Conservation (phyloP, 2,888 invertebrate species). For the Andrena bucephala region DNA sequence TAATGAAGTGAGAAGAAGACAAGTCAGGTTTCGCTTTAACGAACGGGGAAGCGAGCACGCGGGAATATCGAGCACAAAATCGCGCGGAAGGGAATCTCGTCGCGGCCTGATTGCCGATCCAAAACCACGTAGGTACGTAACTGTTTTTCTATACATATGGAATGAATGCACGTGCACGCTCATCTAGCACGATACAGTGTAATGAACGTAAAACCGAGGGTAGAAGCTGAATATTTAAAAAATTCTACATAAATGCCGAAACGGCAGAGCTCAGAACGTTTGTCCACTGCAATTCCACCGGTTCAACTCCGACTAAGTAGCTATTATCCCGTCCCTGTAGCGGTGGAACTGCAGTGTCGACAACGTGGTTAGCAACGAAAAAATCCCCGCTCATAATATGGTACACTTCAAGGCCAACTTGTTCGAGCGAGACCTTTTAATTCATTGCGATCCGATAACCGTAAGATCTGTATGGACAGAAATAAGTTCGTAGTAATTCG, state of each 20-base stretch:
- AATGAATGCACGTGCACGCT: constrained; percentile 54
- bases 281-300: background rate
- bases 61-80: background rate
- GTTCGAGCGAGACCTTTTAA: constrained; percentile 25
- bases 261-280: constrained; percentile 12
- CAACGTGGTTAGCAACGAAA: constrained; percentile 9
- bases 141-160: constrained; percentile 47
- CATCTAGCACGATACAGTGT: constrained; percentile 53
- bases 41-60: background rate
- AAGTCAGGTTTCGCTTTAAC: background rate
- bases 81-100: constrained; percentile 29
- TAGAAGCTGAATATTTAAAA: constrained; percentile 64
- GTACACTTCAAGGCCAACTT: constrained; percentile 9
- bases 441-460: constrained; percentile 8
- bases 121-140: constrained; percentile 34
- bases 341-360: background rate
- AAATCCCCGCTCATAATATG: constrained; percentile 17
- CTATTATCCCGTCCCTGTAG: background rate
- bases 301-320: background rate
- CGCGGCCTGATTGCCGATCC: constrained; percentile 32
- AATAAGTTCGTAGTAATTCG: constrained; percentile 7
- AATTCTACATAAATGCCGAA: constrained; percentile 48
- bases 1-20: background rate
- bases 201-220: constrained; percentile 62
- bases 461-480: constrained; percentile 14